Evolutionary conservation across 2,888 invertebrate genomes (phyloP), one percentile per base, ranked within the genome.

Genomic region (Hydroisotoma schaefferi): DNA sequence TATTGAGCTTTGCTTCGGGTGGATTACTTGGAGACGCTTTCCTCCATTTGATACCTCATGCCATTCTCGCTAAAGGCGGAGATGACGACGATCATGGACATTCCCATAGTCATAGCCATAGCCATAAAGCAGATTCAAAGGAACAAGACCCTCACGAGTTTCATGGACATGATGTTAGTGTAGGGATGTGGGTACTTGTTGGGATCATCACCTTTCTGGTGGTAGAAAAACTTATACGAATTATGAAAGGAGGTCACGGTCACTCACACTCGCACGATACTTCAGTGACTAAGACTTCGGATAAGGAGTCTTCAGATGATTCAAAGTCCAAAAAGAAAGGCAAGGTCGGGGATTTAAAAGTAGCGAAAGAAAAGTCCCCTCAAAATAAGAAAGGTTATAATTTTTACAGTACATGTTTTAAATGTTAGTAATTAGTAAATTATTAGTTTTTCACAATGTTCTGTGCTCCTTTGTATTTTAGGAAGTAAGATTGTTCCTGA

Each of bases 11-110:
- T 78, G 95, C 94, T 0, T 93, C 94, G 1, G 94, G 95, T 44
- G 94, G 99, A 47, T 82, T 99, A 15, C 81, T 99, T 0, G 99
- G 99, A 6, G 99, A 99, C 81, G 98, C 99, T 0, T 99, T 99
- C 78, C 82, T 99, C 5, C 99, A 99, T 80, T 81, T 99, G 67
- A 99, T 99, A 75, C 99, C 99, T 1, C 99, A 99, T 78, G 95
- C 99, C 48, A 83, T 87, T 27, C 81, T 81, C 69, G 83, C 85
- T 0, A 67, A 72, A 54, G 69, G 63, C 6, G 71, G 66, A n/a
- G 57, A 57, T 20, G 59, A 55, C 6, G 80, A 81, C 51, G 68
- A 73, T 12, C 80, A 81, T 69, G 55, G 59, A 23, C 75, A 74
- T 62, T 78, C 78, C 23, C 83, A 83, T 69, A 76, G 72, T 23